phyloP scores from a whole-genome alignment of 2,113 vertebrate species.

The Aramus guarauna region DNA sequence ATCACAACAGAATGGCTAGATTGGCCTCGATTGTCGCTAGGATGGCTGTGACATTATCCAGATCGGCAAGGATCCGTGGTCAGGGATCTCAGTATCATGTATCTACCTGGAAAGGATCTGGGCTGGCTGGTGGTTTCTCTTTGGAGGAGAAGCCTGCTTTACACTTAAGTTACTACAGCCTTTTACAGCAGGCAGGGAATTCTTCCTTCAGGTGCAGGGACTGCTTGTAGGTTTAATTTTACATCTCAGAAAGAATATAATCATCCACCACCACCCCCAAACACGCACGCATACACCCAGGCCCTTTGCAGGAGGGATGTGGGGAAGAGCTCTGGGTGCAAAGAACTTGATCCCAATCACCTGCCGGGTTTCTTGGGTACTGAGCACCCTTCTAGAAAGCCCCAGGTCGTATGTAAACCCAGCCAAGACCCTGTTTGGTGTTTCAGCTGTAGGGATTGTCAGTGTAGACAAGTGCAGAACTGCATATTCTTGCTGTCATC shows the following conservation, averaged over 20 bases:
- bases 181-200: background rate
- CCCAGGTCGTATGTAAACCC: background rate
- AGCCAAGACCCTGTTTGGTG: background rate
- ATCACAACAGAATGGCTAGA: fast-evolving
- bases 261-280: too few species aligned
- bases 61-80: fast-evolving
- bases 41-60: fast-evolving
- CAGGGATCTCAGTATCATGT: fast-evolving
- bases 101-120: background rate
- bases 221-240: background rate
- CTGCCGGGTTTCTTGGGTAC: background rate
- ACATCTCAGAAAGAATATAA: background rate
- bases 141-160: background rate
- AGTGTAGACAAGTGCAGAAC: background rate
- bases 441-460: background rate
- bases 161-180: background rate
- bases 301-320: background rate
- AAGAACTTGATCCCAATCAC: background rate
- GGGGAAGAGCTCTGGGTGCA: background rate
- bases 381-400: background rate
- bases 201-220: background rate
- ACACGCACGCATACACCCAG: fast-evolving
- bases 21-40: background rate
- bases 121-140: background rate
- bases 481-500: fast-evolving